These are phyloP conservation scores for Trogon melanurus DNA, from an alignment of 2,113 vertebrate species.

Conservation along the genomic window DNA sequence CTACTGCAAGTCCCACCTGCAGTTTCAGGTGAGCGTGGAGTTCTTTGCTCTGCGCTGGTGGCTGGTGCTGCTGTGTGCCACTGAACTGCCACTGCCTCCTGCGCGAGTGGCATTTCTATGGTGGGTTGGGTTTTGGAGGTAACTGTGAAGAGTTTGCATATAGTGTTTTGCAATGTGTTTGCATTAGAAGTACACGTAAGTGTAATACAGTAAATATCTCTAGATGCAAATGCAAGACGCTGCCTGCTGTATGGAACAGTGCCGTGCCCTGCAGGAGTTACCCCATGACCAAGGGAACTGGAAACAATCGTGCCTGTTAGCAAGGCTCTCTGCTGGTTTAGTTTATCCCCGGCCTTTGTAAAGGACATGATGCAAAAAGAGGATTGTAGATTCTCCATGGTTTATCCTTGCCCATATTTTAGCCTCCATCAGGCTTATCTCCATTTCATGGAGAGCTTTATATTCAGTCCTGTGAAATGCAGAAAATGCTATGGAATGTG, in stretches of 20 bases:
- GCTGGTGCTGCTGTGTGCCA: neutral
- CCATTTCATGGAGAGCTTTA: neutral
- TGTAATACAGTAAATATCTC: neutral
- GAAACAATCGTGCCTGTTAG: neutral
- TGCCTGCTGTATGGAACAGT: neutral
- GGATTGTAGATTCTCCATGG: neutral
- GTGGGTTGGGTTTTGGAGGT: neutral
- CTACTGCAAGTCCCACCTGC: neutral
- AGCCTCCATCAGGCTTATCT: neutral
- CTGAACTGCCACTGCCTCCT: neutral
- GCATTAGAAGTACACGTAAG: neutral
- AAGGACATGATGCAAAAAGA: neutral
- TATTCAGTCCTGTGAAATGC: neutral
- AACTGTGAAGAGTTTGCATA: neutral
- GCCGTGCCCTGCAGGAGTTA: neutral
- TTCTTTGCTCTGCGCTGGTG: neutral
- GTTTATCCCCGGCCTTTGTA: neutral
- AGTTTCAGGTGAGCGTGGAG: neutral
- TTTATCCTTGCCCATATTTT: neutral
- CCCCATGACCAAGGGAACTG: neutral
- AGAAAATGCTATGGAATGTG: neutral
- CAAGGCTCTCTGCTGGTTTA: neutral
- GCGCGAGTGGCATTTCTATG: neutral
- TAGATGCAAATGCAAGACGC: neutral
- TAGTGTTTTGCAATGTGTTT: neutral